Base-by-base conservation (phyloP, 2,113 vertebrate genomes). In the Electrona antarctica region DNA sequence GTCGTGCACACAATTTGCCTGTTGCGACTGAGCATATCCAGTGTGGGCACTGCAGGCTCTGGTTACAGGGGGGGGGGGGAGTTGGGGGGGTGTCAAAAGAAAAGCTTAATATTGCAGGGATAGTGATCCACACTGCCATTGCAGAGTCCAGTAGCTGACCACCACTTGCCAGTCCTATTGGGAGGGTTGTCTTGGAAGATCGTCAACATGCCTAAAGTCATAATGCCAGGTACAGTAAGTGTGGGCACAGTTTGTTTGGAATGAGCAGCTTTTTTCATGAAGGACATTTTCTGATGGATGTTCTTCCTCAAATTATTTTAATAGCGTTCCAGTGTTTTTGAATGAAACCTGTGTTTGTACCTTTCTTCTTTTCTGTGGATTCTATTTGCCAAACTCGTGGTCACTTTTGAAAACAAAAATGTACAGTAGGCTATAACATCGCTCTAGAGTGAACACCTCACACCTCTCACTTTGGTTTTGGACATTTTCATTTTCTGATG, bases 211-310 rank as follows among this genome's bases (percentile, higher is more conserved):
- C 89, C 95, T 1, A 90, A 88, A 84, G 78, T 93, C 77, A 73
- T 81, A 79, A 86, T 92, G 80, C 88, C 94, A 92, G 95, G 95
- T 21, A 21, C 21, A 21, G 21, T 96, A 93, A 94, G 95, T 95
- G 66, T 57, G 8, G 69, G 21, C 59, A 64, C 28, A 74, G n/a
- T 56, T n/a, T 12, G 11, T 3, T 70, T 10, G 1, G 71, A 73
- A 73, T 33, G 8, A 47, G 49, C 60, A 60, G 49, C 52, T 64
- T 11, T 11, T 15, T 33, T 55, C 46, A 33, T 15, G 15, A 48
- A 15, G 50, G 64, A 8, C 13, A 21, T 21, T 14, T 46, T 12
- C 14, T 59, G 57, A 59, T 59, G 8, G n/a, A 10, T 9, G 56
- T 49, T 64, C 12, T 7, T n/a, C 21, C 9, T 7, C 9, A 59